A percentile compares a stretch with the other conserved stretches of the same genome.
phyloP scores from a whole-genome alignment of 1,140 invertebrate genomes.

The Zaprionus nigranus region DNA sequence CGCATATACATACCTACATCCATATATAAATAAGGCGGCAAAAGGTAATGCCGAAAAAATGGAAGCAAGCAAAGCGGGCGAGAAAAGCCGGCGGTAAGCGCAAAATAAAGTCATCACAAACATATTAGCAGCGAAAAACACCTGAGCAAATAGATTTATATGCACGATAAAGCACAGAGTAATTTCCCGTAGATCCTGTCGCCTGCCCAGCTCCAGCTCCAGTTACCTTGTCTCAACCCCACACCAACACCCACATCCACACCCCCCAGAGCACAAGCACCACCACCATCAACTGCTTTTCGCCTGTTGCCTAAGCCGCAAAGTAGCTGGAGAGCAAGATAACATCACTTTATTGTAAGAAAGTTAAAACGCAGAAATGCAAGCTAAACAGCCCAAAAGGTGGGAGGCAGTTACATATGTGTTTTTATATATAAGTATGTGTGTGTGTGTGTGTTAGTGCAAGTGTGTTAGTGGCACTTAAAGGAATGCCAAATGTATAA shows the following conservation, averaged over 20 bases:
- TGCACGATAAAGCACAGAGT: conserved; percentile 83
- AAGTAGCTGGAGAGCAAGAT: conserved; percentile 77
- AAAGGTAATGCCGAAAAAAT: conserved; percentile 40
- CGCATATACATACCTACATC: not conserved
- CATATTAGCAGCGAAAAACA: conserved; percentile 83
- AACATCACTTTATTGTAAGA: conserved; percentile 83
- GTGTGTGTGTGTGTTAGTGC: conserved; percentile 4
- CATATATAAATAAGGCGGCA: conserved; percentile 68
- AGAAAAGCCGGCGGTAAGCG: conserved; percentile 77
- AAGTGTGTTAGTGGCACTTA: conserved; percentile 25
- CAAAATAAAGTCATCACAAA: conserved; percentile 83
- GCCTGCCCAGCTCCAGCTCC: conserved; percentile 46
- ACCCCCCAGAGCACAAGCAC: not conserved
- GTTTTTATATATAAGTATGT: conserved; percentile 14
- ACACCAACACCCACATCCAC: too few species aligned
- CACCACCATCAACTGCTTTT: conserved; percentile 18
- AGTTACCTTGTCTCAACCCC: not conserved
- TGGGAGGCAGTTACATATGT: conserved; percentile 19
- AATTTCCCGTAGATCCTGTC: conserved; percentile 82
- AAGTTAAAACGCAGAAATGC: conserved; percentile 82
- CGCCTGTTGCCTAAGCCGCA: conserved; percentile 81
- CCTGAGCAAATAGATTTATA: conserved; percentile 83
- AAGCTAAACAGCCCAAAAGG: conserved; percentile 55
- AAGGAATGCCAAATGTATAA: conserved; percentile 45
- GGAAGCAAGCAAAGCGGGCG: conserved; percentile 52